Base-by-base conservation (phyloP, 2,888 invertebrate genomes). In the Leptopilina drosophilae region DNA sequence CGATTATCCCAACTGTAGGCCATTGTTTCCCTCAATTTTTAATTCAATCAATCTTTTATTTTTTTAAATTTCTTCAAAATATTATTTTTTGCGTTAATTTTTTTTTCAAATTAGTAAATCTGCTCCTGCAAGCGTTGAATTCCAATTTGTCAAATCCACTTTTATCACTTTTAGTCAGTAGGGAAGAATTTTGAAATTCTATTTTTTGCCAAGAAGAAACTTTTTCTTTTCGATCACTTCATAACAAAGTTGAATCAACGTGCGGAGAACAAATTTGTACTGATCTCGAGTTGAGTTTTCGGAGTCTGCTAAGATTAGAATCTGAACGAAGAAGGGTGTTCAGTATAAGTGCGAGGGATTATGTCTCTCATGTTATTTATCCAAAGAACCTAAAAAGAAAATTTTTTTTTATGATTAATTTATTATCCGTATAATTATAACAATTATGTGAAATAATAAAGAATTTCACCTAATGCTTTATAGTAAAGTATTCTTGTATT, bases 1-100 rank as follows among this genome's bases (percentile, higher is more conserved):
- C 97, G 94, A 92, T 95, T 96, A 90, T 96, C 96, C 96, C 96
- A 97, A 89, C 95, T 94, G 92, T 96, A 96, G 80, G 96, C 95
- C 96, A 96, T 96, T 80, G 42, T 42, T 42, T 42, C 83, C 83
- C n/a, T 33, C 33, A 9, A 53, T 33, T 73, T 11, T 73, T 20
- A 1, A 20, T 20, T 20, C 20, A 20, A 1, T 0, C 20, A 20
- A 20, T 20, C n/a, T 56, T n/a, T 40, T n/a, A 9, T 56, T 33
- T 14, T 5, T 33, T 9, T 40, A n/a, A n/a, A 2, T 73, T n/a
- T 56, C 53, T 33, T 64, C 49, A 49, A 49, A 11, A 49, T 49
- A 3, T 49, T 49, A 2, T 49, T 49, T 3, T 11, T 49, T 49
- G 1, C 11, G 49, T 49, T 49, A 11, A 49, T 12, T 8, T 42